These are phyloP conservation scores for Rhagoletis pomonella DNA, from an alignment of 1,140 invertebrate species.

Conservation along the genomic window DNA sequence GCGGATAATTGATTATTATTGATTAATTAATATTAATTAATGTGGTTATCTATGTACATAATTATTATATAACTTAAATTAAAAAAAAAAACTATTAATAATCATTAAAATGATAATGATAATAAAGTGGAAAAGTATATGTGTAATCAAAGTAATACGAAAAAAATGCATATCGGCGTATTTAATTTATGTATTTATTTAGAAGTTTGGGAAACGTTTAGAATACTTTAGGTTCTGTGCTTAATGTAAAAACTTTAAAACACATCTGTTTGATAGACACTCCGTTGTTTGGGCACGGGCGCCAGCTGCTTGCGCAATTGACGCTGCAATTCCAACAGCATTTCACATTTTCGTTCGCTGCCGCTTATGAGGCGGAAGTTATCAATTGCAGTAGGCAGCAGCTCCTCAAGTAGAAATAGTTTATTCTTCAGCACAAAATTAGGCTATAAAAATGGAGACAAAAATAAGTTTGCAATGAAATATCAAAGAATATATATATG, in stretches of 20 bases:
- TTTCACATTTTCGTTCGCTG: slow-evolving; percentile 62
- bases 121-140: slow-evolving; percentile 65
- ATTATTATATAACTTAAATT: slow-evolving; percentile 73
- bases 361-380: slow-evolving; percentile 68
- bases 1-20: too few species aligned
- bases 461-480: slow-evolving; percentile 4
- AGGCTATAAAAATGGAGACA: slow-evolving; percentile 60
- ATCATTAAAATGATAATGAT: slow-evolving; percentile 56
- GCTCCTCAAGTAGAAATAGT: slow-evolving; percentile 69
- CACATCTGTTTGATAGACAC: slow-evolving; percentile 71
- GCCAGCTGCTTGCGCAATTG: slow-evolving; percentile 67
- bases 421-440: slow-evolving; percentile 73
- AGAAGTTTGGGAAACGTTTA: neutral
- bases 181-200: neutral
- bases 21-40: slow-evolving; percentile 68
- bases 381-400: slow-evolving; percentile 69
- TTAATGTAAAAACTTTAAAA: too few species aligned
- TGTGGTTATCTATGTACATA: slow-evolving; percentile 74
- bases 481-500: neutral
- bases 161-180: neutral
- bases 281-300: slow-evolving; percentile 70
- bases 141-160: slow-evolving; percentile 68
- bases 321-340: slow-evolving; percentile 62
- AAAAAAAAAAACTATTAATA: slow-evolving; percentile 69
- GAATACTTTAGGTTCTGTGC: too few species aligned